Base-by-base conservation (phyloP, 2,888 invertebrate species). In the Asteroscopus sphinx region DNA sequence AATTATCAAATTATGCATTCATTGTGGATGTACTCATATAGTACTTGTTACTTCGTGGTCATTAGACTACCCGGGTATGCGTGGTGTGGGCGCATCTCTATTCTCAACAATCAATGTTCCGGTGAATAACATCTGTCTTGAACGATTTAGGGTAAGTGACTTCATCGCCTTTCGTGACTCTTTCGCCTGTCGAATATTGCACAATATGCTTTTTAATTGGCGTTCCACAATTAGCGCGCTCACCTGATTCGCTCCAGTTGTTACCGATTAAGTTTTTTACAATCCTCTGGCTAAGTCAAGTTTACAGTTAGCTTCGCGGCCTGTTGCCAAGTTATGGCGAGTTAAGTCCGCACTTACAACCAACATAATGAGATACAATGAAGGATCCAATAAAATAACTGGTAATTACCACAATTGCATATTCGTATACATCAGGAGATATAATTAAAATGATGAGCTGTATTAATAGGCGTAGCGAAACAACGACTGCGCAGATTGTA, bases 241-340 rank as follows among this genome's bases (percentile, higher is more conserved):
- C 83, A 86, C 83, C 85, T 85, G 93, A 93, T 93, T 92, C 87
- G 93, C 92, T 93, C 93, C 92, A 93, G 90, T 93, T 93, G 90
- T 90, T 91, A 90, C 77, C 90, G 90, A 92, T 92, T 91, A 87
- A 88, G 86, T 92, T 93, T 92, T 67, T 93, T 93, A 89, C 86
- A 79, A 79, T 82, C 86, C 75, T 82, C 84, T 73, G 80, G 82
- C 86, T 85, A 86, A 89, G 83, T 82, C 85, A 81, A 83, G 85
- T 90, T 89, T 90, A 93, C 93, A 85, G 93, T 92, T 93, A 93
- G 53, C 69, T 74, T 68, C 68, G 73, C 74, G 67, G 79, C 73
- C 79, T 82, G 85, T 87, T 89, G 82, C 86, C 78, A 82, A 85
- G 85, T 86, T 89, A 90, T 88, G 85, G 81, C 77, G 73, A 82